Conservation (phyloP, 2,888 invertebrate genomes). For the Cenopis cana region DNA sequence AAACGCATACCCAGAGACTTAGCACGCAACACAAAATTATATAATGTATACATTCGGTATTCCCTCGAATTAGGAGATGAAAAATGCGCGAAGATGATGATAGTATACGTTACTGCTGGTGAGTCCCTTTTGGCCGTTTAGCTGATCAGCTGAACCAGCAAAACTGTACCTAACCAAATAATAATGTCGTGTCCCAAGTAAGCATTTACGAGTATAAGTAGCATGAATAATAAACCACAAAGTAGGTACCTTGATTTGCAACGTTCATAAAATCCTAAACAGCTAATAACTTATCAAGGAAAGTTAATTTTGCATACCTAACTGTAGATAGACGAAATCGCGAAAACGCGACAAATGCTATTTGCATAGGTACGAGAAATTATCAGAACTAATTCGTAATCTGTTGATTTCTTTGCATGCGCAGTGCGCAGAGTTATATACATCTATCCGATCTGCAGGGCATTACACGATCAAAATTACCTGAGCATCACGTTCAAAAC, state of each 20-base stretch:
- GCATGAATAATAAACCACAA: background rate
- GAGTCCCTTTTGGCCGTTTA: background rate
- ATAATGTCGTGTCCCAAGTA: too few relatives aligned
- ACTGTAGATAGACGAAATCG: background rate
- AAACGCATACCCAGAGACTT: background rate
- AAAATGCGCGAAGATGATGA: too few relatives aligned
- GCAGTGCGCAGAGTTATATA: conserved; percentile 3
- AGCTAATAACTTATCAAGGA: background rate
- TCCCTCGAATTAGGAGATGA: too few relatives aligned
- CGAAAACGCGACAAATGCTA: background rate
- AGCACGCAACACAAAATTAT: too few relatives aligned
- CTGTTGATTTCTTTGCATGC: conserved; percentile 23
- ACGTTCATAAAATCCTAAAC: background rate
- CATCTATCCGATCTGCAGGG: too few relatives aligned
- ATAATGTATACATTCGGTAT: too few relatives aligned
- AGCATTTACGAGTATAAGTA: background rate
- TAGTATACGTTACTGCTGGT: background rate
- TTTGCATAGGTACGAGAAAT: background rate
- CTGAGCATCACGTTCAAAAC: background rate
- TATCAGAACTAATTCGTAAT: conserved; percentile 31
- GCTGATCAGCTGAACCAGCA: too few relatives aligned
- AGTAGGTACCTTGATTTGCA: background rate
- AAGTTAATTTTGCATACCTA: background rate
- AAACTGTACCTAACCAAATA: too few relatives aligned
- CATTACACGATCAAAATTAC: background rate